Base-by-base conservation (phyloP, 2,888 invertebrate genomes). In the Epistrophella euchroma region DNA sequence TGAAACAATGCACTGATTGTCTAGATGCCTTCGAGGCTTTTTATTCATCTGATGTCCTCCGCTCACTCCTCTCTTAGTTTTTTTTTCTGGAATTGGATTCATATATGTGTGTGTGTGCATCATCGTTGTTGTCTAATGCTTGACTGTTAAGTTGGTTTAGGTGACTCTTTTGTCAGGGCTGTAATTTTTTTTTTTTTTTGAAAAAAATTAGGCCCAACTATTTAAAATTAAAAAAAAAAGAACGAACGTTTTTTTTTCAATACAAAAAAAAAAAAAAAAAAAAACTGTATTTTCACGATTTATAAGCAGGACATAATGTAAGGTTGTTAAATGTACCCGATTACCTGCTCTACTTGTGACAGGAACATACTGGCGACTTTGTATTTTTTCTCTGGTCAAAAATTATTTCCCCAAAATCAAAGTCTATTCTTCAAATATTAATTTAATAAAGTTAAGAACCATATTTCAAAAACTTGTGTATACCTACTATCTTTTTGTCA, bases 1-100 rank as follows among this genome's bases (percentile, higher is more conserved):
- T 77, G 70, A 77, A 81, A 86, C 85, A 81, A 86, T 86, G 52
- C 77, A 86, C 81, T 86, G 85, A 86, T 86, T 86, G 85, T 86
- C 81, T 86, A 73, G 77, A 72, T 81, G 76, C 77, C 81, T 81
- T 74, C 56, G 37, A 74, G 81, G 77, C 70, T 62, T 86, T 71
- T 62, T 77, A 55, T 74, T 81, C 75, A 76, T 73, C 66, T 80
- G 47, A 58, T 79, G 47, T 79, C 62, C 43, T 32, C 11, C 43
- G 0, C 43, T 43, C 13, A 13, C 37, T 22, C 4, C n/a, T 37
- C n/a, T 47, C 47, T 74, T 74, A n/a, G n/a, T n/a, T n/a, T 60
- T 37, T 32, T 37, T 70, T 28, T 56, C 40, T 56, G 15, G 50
- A 35, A 71, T 43, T 58, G 66, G 40, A 43, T 74, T 74, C 62